phyloP scores from a whole-genome alignment of 2,113 vertebrate species.

The Paedocypris sp. region DNA sequence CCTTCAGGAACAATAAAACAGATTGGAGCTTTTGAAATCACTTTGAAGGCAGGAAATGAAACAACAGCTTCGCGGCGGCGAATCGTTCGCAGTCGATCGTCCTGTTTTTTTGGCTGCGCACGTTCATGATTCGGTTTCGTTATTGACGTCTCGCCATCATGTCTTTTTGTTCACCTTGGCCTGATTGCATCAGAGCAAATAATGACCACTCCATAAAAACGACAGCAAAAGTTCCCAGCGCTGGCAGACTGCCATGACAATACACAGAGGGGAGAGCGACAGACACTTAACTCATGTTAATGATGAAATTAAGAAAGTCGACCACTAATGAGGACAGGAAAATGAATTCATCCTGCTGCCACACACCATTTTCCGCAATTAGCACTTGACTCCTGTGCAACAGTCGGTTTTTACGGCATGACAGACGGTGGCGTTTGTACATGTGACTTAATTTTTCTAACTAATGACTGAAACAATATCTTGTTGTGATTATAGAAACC shows the following conservation, averaged over 20 bases:
- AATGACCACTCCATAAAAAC: conserved; percentile 29
- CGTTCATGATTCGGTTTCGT: conserved; percentile 2
- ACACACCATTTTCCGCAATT: conserved; percentile 10
- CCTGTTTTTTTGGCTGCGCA: too few relatives aligned
- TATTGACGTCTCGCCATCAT: conserved; percentile 9
- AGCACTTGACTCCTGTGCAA: conserved; percentile 10
- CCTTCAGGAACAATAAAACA: conserved; percentile 1
- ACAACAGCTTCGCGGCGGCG: neutral
- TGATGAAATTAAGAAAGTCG: conserved; percentile 19
- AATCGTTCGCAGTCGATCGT: too few relatives aligned
- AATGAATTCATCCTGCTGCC: neutral
- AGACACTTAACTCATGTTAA: conserved; percentile 21
- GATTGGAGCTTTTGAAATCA: conserved; percentile 2
- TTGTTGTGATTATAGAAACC: too few relatives aligned
- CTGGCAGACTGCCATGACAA: conserved; percentile 10
- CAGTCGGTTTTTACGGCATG: conserved; percentile 5
- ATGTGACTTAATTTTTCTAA: too few relatives aligned
- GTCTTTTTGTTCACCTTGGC: conserved; percentile 31
- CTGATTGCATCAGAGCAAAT: conserved; percentile 29
- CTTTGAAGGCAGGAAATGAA: neutral
- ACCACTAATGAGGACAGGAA: conserved; percentile 22
- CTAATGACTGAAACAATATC: too few relatives aligned
- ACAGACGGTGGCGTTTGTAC: too few relatives aligned
- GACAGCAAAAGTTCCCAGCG: conserved; percentile 14
- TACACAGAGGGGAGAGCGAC: conserved; percentile 14